A percentile compares a stretch with the other conserved stretches of the same genome.
These are phyloP conservation scores for Linurgus olivaceus DNA, from an alignment of 2,797 vertebrate species.

Conservation along the genomic window DNA sequence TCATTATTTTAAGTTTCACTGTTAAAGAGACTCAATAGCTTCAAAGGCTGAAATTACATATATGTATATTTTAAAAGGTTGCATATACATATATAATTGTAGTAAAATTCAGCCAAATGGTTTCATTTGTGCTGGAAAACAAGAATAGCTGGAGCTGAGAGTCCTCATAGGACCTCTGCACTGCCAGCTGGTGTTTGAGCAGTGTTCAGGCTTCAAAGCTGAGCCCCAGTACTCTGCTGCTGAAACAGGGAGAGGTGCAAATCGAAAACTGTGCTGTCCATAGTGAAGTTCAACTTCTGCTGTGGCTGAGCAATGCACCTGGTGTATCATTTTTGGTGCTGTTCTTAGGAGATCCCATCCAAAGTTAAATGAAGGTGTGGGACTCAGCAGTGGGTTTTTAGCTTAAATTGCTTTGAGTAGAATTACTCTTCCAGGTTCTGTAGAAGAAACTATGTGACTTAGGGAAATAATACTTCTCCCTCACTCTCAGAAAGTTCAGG, in stretches of 20 bases:
- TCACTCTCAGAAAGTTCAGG: rapidly evolving
- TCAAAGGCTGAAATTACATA: neutral
- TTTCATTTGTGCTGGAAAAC: neutral
- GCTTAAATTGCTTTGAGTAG: neutral
- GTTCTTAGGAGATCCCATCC: neutral
- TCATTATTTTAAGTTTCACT: neutral
- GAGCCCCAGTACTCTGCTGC: neutral
- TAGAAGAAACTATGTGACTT: neutral
- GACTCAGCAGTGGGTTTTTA: rapidly evolving
- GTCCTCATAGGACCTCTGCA: neutral
- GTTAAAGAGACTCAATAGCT: neutral
- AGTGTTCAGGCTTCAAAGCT: neutral
- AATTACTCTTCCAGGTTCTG: neutral
- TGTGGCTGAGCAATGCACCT: rapidly evolving
- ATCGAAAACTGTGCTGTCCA: neutral
- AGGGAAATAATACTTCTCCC: neutral
- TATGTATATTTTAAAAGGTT: neutral
- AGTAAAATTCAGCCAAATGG: neutral
- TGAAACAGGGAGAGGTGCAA: neutral
- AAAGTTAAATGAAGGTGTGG: neutral
- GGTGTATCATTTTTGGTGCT: neutral
- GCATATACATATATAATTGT: neutral
- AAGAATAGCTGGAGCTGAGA: neutral
- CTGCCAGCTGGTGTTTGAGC: neutral
- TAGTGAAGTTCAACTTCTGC: neutral